Evolutionary conservation across 2,888 invertebrate species (phyloP), one percentile per base, ranked within the genome.

Genomic region (Dynastes grantii): DNA sequence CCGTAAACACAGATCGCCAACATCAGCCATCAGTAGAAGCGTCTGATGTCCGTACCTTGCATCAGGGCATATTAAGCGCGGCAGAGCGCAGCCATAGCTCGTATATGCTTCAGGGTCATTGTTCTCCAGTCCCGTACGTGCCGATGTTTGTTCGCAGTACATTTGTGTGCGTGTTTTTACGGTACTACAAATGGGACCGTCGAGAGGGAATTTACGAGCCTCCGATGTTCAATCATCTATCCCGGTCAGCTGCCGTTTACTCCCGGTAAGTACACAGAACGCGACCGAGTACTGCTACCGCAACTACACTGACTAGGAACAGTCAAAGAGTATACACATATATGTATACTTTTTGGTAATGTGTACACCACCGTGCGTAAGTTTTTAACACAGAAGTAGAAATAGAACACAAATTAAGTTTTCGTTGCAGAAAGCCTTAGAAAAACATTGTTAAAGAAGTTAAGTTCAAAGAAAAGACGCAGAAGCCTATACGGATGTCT

Each of bases 141-240:
- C 29, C 29, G 13, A 37, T 76, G 37, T 76, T 51, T 76, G 64
- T 51, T 3, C 51, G 13, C 32, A 4, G 8, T 67, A n/a, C 67
- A 5, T 9, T 16, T 9, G 67, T 45, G 67, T 67, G 67, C 67
- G 67, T 76, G 76, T 65, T 76, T 76, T 76, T 76, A 76, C 65
- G 67, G 53, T 32, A 67, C 76, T 65, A 37, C 63, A 55, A 76
- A 76, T 76, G 76, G 51, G 65, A 67, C 65, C 76, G 37, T 76
- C 76, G 76, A 67, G 76, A 76, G 73, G 40, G 76, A 76, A 76
- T 76, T 76, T 76, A 76, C 65, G 76, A 76, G 65, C 55, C 63
- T 76, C 51, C 73, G 58, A 9, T 40, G 73, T 58, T 73, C 58
- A 40, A 73, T 73, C 73, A 73, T 73, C 73, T 40, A 73, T 27